Evolutionary conservation across 2,888 invertebrate genomes (phyloP), one percentile per base, ranked within the genome.

Genomic region (Sabatieria punctata): DNA sequence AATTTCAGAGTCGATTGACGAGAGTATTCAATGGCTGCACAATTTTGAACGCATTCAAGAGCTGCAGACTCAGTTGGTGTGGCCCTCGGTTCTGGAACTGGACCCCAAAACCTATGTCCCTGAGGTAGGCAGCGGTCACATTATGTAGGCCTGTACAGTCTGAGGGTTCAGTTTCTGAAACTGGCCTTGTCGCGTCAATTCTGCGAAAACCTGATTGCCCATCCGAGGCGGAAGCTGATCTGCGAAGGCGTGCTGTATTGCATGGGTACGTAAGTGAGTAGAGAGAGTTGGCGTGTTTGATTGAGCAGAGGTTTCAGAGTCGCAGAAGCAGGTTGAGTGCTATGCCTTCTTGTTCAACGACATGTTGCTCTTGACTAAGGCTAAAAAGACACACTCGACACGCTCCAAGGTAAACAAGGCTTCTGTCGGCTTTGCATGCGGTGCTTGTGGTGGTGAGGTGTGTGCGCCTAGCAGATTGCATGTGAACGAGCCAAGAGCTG

Each of bases 11-110:
- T 74, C 75, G 52, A 68, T 77, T 47, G 76, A 77, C 59, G 76
- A 76, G 55, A 75, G 75, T 57, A 76, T 77, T 69, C 73, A 74
- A 56, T 77, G 76, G 76, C 64, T 77, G 48, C 75, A 76, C 59
- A 77, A 77, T 59, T 77, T 75, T 61, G 76, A 77, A 55, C 64
- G 76, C 21, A 68, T 77, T 1, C 71, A 76, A 54, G 75, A 76
- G 58, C 73, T 77, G 40, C 76, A 77, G 56, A 67, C 72, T 40
- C 75, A 74, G 58, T 69, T 77, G 40, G 67, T 74, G 3, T 77
- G 77, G 77, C 77, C 76, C 11, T 67, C 74, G 1, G 71, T 77
- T 23, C 64, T 70, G 36, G 76, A 77, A 53, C 61, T 76, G 50
- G 76, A 77, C 54, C 73, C 75, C 1, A 70, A 74, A 54, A 69